These are phyloP conservation scores for Epinephelus fuscoguttatus DNA, from an alignment of 2,113 vertebrate species.

Conservation along the genomic window DNA sequence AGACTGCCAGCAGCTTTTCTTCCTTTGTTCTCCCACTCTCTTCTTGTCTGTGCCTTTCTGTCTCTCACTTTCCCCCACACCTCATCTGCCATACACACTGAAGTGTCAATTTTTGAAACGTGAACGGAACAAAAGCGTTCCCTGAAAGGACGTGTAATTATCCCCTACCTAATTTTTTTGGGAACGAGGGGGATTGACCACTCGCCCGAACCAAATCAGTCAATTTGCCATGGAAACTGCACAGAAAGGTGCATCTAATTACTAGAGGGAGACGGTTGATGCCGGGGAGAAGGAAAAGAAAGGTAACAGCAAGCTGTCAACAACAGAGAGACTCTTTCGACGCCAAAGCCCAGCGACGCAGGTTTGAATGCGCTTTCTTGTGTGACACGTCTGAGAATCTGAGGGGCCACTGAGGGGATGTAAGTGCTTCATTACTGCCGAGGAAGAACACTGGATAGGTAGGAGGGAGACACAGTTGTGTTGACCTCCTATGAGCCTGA, in stretches of 20 bases:
- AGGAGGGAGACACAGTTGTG: constrained; percentile 28
- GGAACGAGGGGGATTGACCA: background rate
- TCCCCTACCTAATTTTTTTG: constrained; percentile 19
- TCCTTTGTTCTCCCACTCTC: constrained; percentile 57
- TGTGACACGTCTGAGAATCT: constrained; percentile 35
- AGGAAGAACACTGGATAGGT: constrained; percentile 28
- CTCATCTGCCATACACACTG: constrained; percentile 27
- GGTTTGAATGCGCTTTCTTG: constrained; percentile 16
- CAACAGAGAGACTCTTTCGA: constrained; percentile 14
- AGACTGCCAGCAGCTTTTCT: constrained; percentile 61
- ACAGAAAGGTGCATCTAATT: constrained; percentile 49
- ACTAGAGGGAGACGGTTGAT: constrained; percentile 8
- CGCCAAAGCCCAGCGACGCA: background rate
- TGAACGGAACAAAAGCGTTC: constrained; percentile 37
- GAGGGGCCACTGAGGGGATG: constrained; percentile 43
- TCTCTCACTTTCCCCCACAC: constrained; percentile 37
- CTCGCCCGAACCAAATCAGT: constrained; percentile 42
- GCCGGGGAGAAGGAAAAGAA: constrained; percentile 7
- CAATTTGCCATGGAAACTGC: constrained; percentile 49
- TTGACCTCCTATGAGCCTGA: constrained; percentile 59
- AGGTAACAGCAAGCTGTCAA: constrained; percentile 20
- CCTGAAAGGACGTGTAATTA: constrained; percentile 54
- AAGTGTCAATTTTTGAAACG: constrained; percentile 49
- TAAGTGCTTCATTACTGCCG: constrained; percentile 54
- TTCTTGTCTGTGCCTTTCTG: constrained; percentile 23